Evolutionary conservation across 2,888 invertebrate genomes (phyloP), one percentile per base, ranked within the genome.

Genomic region (Invenusta paracnida): DNA sequence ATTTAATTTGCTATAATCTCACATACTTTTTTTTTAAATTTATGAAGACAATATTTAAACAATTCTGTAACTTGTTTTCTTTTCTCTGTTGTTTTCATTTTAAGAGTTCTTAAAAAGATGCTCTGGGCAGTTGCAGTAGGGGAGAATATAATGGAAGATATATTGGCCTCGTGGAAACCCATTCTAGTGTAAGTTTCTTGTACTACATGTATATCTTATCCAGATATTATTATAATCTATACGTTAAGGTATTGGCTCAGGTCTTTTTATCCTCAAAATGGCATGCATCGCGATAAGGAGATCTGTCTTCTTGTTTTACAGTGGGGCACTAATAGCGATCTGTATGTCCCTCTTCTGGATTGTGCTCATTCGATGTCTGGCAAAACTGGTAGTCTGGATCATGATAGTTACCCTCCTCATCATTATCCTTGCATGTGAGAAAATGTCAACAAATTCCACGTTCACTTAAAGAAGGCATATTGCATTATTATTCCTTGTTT

Each of bases 341-440:
- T 87, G 95, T 0, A 91, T 95, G n/a, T 95, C 96, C 87, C 93
- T 98, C 87, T 89, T 96, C 30, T 97, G 96, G 93, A 96, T 98
- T 88, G 92, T 95, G 13, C 92, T 97, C 82, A 94, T 98, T 93
- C 93, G 97, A 88, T 96, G 96, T 94, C 92, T 97, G 30, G 96
- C 97, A 1, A 94, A 94, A 0, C 93, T 95, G 0, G 94, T 97
- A 91, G 94, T 97, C 0, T 97, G 96, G 95, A 89, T 94, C 66
- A 95, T 96, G 2, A 94, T 97, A 87, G 89, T 95, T 23, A 94
- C 94, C n/a, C 93, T 95, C 13, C 91, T 96, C 13, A 93, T 92
- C 0, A 92, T 95, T 0, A 93, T 96, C 66, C 93, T 84, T 29
- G 82, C 17, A 11, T 48, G 48, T 48, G 17, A 48, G 48, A 11